phyloP scores from a whole-genome alignment of 2,888 invertebrate species.

The Lamellibrachia satsuma region DNA sequence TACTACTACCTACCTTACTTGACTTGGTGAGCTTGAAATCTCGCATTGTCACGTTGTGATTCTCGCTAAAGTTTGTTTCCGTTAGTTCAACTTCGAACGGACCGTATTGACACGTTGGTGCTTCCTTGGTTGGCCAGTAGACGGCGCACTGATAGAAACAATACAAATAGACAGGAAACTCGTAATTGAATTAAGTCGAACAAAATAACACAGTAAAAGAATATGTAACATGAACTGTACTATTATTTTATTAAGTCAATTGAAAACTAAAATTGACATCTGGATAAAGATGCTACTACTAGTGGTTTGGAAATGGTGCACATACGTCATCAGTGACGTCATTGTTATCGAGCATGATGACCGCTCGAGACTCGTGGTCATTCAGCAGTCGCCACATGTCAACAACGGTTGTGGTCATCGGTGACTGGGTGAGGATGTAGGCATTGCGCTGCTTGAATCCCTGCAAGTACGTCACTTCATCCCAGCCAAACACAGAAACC shows the following conservation, averaged over 20 bases:
- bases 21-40: not conserved
- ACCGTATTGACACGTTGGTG: not conserved
- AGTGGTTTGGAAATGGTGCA: not conserved
- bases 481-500: no score
- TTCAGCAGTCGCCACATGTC: not conserved
- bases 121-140: constrained; percentile 6
- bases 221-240: no score
- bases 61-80: not conserved
- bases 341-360: not conserved
- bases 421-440: not conserved
- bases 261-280: no score
- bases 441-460: not conserved
- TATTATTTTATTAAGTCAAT: no score
- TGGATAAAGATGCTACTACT: not conserved
- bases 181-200: no score
- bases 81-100: constrained; percentile 11
- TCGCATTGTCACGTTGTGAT: not conserved
- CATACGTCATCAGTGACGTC: not conserved
- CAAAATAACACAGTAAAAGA: no score
- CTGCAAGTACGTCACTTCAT: not conserved
- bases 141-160: not conserved
- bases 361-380: not conserved
- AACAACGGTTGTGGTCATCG: constrained; percentile 2
- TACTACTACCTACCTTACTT: not conserved
- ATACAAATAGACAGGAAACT: no score